Base-by-base conservation (phyloP, 2,797 vertebrate genomes). In the Kryptopterus vitreolus region DNA sequence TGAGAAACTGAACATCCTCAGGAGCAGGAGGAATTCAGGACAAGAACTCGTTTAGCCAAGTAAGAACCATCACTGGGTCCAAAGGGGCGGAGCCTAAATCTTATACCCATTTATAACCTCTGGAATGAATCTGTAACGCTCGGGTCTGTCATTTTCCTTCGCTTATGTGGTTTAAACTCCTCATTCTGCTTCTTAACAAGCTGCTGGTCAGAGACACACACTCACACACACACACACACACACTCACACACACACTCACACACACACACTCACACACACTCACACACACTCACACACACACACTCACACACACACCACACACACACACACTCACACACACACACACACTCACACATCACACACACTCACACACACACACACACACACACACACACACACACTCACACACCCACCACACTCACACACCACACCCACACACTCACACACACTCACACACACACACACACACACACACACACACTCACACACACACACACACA, bases 1-100 rank as follows among this genome's bases (percentile, higher is more conserved):
- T 72, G 69, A 72, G 18, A 72, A 29, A 55, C 69, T 50, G 29
- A 29, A 72, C 69, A 53, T 72, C 50, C 6, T 55, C 33, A 33
- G 26, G 12, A 71, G 10, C 18, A 33, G 11, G 13, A 50, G 38
- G 16, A 69, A 29, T 13, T 53, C 69, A 5, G 69, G 29, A 55
- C 69, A 55, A 72, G 48, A 12, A 22, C 26, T 2, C 1, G 53
- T 2, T 53, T 1, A 20, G 16, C 69, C 18, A 53, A 72, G 50
- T 15, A 11, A 33, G 26, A 22, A 20, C 33, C 48, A n/a, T 52
- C 29, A 0, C 69, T 53, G n/a, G 29, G 4, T 55, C 29, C 50
- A 35, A 55, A 52, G n/a, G 68, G 48, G 26, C 3, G 48, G 68
- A 50, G 69, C 48, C 29, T 33, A 33, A 22, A 33, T 22, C 12